These are phyloP conservation scores for Antigone vipio DNA, from an alignment of 2,113 vertebrate genomes.

Conservation along the genomic window DNA sequence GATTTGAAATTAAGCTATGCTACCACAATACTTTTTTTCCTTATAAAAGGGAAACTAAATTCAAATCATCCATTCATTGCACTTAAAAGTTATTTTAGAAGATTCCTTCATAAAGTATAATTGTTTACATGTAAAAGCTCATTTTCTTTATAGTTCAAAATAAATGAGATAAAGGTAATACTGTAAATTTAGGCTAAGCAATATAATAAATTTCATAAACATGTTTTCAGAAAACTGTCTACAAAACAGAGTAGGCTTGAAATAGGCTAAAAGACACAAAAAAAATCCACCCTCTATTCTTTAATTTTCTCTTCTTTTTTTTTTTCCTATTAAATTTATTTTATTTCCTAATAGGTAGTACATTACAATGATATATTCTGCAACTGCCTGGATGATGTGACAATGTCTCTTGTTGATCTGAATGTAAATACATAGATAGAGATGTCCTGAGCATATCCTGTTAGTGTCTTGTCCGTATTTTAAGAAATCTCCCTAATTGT, in stretches of 20 bases:
- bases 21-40: neutral
- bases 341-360: neutral
- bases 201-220: neutral
- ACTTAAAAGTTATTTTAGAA: neutral
- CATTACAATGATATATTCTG: neutral
- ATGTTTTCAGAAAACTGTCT: neutral
- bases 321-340: neutral
- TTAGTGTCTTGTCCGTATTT: neutral
- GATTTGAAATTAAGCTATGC: neutral
- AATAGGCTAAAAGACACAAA: neutral
- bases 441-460: neutral
- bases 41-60: neutral
- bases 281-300: neutral
- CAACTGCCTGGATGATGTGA: neutral
- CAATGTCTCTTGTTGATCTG: neutral
- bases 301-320: no score
- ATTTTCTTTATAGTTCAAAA: neutral
- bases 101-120: neutral
- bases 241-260: neutral
- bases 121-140: neutral
- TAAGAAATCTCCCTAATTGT: neutral
- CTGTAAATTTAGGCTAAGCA: neutral
- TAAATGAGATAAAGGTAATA: neutral
- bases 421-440: neutral
- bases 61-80: neutral